A percentile compares a stretch with the other conserved stretches of the same genome.
phyloP scores from a whole-genome alignment of 30 jellyfish, hydroid and myxozoan species.

The Morbakka virulenta region DNA sequence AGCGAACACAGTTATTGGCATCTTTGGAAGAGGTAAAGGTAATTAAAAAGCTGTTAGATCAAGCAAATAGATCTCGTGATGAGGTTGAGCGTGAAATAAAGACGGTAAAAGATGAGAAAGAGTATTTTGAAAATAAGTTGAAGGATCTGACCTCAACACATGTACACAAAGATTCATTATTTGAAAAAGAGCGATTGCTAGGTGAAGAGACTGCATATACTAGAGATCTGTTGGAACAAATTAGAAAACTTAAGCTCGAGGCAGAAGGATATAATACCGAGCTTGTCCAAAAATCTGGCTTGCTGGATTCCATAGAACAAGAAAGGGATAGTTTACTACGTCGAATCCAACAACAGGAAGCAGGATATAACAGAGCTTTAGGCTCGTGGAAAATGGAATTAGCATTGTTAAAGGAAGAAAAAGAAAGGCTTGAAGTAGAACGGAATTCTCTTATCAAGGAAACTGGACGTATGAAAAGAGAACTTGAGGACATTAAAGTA shows the following conservation, averaged over 20 bases:
- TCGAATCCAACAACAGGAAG: background rate
- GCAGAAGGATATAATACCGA: background rate
- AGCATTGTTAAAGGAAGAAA: slow-evolving; percentile 2
- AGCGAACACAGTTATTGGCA: no score
- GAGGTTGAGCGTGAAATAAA: background rate
- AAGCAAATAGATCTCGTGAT: background rate
- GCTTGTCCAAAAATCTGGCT: background rate
- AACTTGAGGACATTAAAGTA: slow-evolving; percentile 25
- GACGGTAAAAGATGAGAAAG: background rate
- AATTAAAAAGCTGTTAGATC: background rate
- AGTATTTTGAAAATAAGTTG: background rate
- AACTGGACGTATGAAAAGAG: slow-evolving; percentile 28
- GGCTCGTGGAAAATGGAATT: background rate
- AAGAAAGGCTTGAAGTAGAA: background rate
- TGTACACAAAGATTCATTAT: background rate
- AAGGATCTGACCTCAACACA: background rate
- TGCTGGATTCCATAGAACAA: background rate
- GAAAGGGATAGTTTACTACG: background rate
- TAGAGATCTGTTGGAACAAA: background rate
- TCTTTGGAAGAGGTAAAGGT: background rate
- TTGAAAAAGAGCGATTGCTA: background rate
- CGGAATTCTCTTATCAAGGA: slow-evolving; percentile 13
- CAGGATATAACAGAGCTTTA: background rate
- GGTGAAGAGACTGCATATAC: background rate
- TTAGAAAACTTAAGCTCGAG: background rate